phyloP scores from a whole-genome alignment of 2,113 vertebrate species.

The Echinops telfairi region DNA sequence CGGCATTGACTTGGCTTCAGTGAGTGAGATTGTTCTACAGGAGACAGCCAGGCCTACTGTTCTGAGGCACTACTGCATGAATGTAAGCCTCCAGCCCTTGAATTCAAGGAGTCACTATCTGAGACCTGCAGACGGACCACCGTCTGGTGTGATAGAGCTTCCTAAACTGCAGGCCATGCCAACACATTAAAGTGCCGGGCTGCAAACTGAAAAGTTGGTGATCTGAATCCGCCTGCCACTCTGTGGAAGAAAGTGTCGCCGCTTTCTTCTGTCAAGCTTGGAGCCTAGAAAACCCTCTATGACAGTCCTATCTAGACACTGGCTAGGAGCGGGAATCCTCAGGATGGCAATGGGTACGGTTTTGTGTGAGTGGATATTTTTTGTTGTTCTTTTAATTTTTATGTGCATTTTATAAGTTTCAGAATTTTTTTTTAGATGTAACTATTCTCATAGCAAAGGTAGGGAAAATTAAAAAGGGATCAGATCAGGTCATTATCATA shows the following conservation, averaged over 20 bases:
- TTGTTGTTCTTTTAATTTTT: background rate
- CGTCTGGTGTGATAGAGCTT: too few relatives aligned
- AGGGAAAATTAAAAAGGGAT: rapidly evolving
- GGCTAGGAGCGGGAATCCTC: background rate
- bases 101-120: background rate
- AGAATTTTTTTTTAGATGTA: background rate
- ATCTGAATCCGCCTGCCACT: background rate
- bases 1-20: too few relatives aligned
- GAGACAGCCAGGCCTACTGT: background rate
- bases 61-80: background rate
- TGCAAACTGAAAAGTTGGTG: background rate
- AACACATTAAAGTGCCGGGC: background rate
- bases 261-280: background rate
- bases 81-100: background rate
- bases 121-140: background rate
- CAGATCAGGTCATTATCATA: background rate
- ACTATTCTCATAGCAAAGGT: background rate
- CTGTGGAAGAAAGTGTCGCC: background rate
- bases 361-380: background rate
- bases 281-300: background rate
- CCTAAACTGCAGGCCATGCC: too few relatives aligned
- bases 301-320: background rate
- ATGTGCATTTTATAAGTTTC: background rate
- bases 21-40: background rate
- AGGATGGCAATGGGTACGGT: background rate